Evolutionary conservation across 1,140 invertebrate genomes (phyloP), one percentile per base, ranked within the genome.

Genomic region (Drosophila jambulina): DNA sequence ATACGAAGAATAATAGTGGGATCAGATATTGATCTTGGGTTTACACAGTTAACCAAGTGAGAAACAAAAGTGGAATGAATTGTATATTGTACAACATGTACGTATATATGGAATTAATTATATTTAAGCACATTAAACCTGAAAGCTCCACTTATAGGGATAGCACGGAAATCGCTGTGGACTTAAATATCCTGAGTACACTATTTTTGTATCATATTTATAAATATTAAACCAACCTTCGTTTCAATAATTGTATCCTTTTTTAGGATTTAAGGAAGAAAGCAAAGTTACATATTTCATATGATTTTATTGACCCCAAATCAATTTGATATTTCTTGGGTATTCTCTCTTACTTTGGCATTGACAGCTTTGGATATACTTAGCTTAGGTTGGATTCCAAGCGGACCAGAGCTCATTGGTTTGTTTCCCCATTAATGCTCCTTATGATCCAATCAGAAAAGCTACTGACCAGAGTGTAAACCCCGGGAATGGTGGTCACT

Each of bases 391-490:
- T 48, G 36, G 21, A 3, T 32, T 19, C 43, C 58, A 32, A 23
- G 21, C 2, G 8, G 10, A n/a, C n/a, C 29, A 32, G 34, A 25
- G 6, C 9, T 42, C 27, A 82, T 23, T 36, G 38, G 7, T 51
- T 48, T 21, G 45, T 21, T 46, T 7, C 36, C 40, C 29, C 42
- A 25, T 15, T 49, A 8, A 90, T 71, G 59, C 56, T 87, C 1
- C 61, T 65, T 32, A 72, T 63, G 36, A 95, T 94, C 95, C 94
- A 95, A 25, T 91, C 74, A 12, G 94, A 46, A 72, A 94, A 95
- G 10, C 88, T 65, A 7, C 93, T 85, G 4, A 95, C 86, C 15
- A 93, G 92, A 13, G 94, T 95, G 74, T 95, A 95, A 7, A 95
- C 93, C 1, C 93, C 94, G 4, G 95, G 95, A 46, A 93, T 72